Base-by-base conservation (phyloP, 2,797 vertebrate species). In the Coregonus ussuriensis region DNA sequence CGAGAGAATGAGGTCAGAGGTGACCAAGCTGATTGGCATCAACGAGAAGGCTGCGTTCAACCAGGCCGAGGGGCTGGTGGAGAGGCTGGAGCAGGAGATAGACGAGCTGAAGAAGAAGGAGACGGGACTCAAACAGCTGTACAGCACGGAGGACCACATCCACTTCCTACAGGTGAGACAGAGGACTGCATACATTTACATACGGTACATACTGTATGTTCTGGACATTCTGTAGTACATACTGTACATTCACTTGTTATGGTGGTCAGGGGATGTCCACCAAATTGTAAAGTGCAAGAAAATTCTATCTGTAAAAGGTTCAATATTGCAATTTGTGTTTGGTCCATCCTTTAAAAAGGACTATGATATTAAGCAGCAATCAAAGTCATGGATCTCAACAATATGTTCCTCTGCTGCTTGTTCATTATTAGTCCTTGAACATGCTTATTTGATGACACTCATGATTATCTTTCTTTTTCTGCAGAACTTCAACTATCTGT, bases 401-500 rank as follows among this genome's bases (percentile, higher is more conserved):
- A 59, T 62, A 56, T 21, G 11, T n/a, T n/a, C 4, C 31, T n/a
- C 9, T 4, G 9, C n/a, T 31, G 6, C 47, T 56, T 11, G 35
- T 41, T 56, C 13, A 31, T 29, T 21, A 16, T n/a, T 59, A n/a
- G 56, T 59, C 18, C 18, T 59, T 33, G 37, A 29, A 37, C 62
- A 53, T 25, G 16, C 54, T 74, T 51, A 63, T 74, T 35, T 16
- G 29, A 41, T 31, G 4, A 73, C 37, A 29, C 37, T 6, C 52
- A 14, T 54, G 47, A 0, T 33, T 70, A 15, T 16, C 76, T 3
- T 0, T 69, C 7, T 77, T 3, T 0, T 70, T 1, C 63, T 0
- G 2, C 86, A 95, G 95, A 95, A 95, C 86, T 95, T 95, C 85
- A 93, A 95, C 88, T 95, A 95, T 89, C 93, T 95, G 51, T 95